Base-by-base conservation (phyloP, 2,797 vertebrate species). In the Onychomys arenicola region DNA sequence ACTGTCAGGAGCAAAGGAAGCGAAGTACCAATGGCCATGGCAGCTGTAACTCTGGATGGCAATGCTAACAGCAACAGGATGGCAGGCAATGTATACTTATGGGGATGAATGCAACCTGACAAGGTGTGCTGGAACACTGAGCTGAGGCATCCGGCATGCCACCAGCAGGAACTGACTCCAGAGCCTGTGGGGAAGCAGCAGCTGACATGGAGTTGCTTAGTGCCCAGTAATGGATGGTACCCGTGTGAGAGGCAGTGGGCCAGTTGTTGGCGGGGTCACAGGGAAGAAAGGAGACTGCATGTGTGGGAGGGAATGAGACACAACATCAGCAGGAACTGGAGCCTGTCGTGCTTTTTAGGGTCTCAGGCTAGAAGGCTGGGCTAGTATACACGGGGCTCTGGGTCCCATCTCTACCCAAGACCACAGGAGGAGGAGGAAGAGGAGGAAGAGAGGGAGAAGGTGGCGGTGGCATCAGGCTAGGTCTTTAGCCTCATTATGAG, bases 11-110 rank as follows among this genome's bases (percentile, higher is more conserved):
- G 82, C 46, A 49, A 71, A 86, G 69, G 67, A 63, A 46, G 73
- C 49, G 91, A 92, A 78, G 65, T 84, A 14, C 78, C 76, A 80
- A 95, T 59, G 59, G 77, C 88, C 86, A 67, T 1, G 49, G 76
- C 29, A 81, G 34, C 90, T 91, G 94, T 43, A 77, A 85, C 73
- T 78, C 52, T 90, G 55, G 73, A 3, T 86, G 95, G 78, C 94
- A 94, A 95, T 85, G 92, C 83, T 93, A 78, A 77, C 27, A 32
- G 29, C 27, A 43, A 19, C 17, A 65, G 89, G 78, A 67, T 14
- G 4, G 78, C 32, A 94, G 61, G 61, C 89, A 78, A 32, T 61
- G 59, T 46, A 2, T 13, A 32, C 34, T 91, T 84, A n/a, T 14
- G 7, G 40, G 34, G 37, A 23, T 61, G 1, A 78, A 27, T 43